Percentiles rank a stretch among this genome's conserved stretches.
phyloP scores from a whole-genome alignment of 2,888 invertebrate species.

The Tipula unca region DNA sequence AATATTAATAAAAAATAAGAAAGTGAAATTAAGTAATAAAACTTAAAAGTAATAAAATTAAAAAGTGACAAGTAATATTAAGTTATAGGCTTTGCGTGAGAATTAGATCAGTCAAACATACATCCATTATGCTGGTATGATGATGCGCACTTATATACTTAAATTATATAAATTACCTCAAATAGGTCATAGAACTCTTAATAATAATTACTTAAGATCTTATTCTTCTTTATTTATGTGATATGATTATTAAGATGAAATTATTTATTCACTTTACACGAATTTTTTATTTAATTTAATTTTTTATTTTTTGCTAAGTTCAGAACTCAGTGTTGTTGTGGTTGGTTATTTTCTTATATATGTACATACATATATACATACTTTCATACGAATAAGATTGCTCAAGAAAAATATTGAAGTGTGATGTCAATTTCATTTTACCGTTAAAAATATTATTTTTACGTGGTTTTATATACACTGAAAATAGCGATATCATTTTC shows the following conservation, averaged over 20 bases:
- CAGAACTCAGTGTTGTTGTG: background rate
- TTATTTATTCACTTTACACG: background rate
- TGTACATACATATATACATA: too few species aligned
- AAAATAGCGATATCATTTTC: background rate
- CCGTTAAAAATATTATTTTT: background rate
- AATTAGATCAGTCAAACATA: background rate
- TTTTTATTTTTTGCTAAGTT: background rate
- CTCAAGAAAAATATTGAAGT: background rate
- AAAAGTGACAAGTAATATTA: background rate
- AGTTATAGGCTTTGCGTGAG: background rate
- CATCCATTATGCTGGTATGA: background rate
- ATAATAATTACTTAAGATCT: background rate
- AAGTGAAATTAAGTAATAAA: background rate
- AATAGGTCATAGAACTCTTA: background rate
- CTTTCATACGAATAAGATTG: background rate
- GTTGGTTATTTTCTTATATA: background rate
- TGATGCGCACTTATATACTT: background rate
- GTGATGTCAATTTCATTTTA: conserved; percentile 2
- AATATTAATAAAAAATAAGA: background rate
- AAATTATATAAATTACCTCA: background rate
- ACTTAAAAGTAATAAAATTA: background rate
- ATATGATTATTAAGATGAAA: background rate
- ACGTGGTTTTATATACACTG: background rate
- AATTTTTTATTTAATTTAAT: background rate
- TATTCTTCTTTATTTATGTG: background rate